Percentiles rank a stretch among this genome's conserved stretches.
These are phyloP conservation scores for Aurelia coerulea DNA, from an alignment of 30 jellyfish, hydroid and myxozoan genomes.

Conservation along the genomic window DNA sequence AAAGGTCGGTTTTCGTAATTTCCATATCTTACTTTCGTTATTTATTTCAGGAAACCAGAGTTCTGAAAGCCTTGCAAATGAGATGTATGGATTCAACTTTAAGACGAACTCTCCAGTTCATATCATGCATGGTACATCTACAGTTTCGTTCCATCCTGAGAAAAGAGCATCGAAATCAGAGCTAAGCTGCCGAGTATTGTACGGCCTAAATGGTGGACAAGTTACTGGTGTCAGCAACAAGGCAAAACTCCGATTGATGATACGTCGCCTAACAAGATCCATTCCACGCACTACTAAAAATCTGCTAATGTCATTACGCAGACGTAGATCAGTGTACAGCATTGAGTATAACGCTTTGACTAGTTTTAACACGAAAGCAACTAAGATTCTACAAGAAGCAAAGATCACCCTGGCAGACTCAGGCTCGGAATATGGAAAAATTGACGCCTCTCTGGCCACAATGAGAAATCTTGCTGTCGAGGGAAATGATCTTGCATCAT, in stretches of 20 bases:
- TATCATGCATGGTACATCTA: neutral
- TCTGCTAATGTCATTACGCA: conserved; percentile 3
- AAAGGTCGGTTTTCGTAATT: too few relatives aligned
- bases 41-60: neutral
- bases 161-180: too few relatives aligned
- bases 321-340: neutral
- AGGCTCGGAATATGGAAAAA: neutral
- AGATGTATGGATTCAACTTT: conserved; percentile 19
- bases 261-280: conserved; percentile 26
- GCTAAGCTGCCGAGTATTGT: neutral
- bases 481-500: conserved; percentile 30
- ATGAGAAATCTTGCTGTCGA: neutral
- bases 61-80: neutral
- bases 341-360: conserved; percentile 23
- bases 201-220: conserved; percentile 40
- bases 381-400: neutral
- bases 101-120: neutral
- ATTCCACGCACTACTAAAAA: neutral
- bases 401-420: neutral
- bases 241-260: conserved; percentile 8
- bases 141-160: conserved; percentile 43
- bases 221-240: conserved; percentile 24
- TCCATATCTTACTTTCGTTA: too few relatives aligned
- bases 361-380: too few relatives aligned
- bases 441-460: neutral